These are phyloP conservation scores for Chymomyza costata DNA, from an alignment of 1,140 invertebrate species.

Conservation along the genomic window DNA sequence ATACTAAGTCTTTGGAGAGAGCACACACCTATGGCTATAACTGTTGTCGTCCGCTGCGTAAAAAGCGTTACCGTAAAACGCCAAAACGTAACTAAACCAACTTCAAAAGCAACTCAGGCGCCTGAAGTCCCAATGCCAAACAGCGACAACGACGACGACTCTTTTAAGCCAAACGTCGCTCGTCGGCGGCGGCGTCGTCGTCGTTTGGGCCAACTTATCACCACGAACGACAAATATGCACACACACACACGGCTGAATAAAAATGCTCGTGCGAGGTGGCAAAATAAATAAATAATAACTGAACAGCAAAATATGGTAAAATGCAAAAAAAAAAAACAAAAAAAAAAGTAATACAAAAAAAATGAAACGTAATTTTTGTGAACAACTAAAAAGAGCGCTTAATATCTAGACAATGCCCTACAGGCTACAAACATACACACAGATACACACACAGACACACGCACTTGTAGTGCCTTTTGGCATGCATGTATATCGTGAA, in stretches of 20 bases:
- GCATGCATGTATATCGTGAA: slow-evolving; percentile 47
- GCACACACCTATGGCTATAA: slow-evolving; percentile 23
- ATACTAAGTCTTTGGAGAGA: not conserved
- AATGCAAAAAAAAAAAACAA: too few species aligned
- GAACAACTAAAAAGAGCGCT: slow-evolving; percentile 46
- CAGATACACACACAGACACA: too few species aligned
- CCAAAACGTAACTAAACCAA: slow-evolving; percentile 70
- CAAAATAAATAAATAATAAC: slow-evolving; percentile 23
- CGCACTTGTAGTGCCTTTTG: too few species aligned
- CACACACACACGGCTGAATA: not conserved
- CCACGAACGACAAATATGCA: not conserved
- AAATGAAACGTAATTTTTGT: slow-evolving; percentile 2
- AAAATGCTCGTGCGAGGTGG: slow-evolving; percentile 54
- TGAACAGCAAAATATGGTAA: slow-evolving; percentile 33
- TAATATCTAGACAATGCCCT: slow-evolving; percentile 33
- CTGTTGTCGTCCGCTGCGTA: slow-evolving; percentile 39
- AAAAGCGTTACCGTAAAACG: slow-evolving; percentile 65
- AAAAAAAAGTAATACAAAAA: too few species aligned
- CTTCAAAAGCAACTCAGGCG: slow-evolving; percentile 39
- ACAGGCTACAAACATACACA: too few species aligned
- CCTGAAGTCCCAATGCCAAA: slow-evolving; percentile 38
- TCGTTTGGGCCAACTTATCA: not conserved
- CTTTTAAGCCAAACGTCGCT: slow-evolving; percentile 9
- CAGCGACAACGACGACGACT: slow-evolving; percentile 5
- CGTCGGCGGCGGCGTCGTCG: slow-evolving; percentile 7